Conservation (phyloP, 1,140 invertebrate genomes). For the Sinonovacula constricta region DNA sequence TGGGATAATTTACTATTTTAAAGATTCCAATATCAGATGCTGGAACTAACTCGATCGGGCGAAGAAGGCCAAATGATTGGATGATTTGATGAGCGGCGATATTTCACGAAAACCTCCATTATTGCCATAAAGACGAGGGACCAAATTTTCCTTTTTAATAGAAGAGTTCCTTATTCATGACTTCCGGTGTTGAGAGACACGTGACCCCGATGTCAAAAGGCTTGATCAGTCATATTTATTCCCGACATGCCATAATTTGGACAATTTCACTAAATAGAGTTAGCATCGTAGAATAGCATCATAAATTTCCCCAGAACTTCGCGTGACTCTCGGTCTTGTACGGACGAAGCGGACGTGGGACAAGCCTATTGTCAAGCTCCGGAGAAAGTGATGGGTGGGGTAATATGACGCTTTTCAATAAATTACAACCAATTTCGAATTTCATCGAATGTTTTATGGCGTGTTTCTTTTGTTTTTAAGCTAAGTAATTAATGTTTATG, state of each 20-base stretch:
- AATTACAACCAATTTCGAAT: background rate
- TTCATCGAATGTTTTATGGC: background rate
- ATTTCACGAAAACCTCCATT: conserved; percentile 52
- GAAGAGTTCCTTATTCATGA: conserved; percentile 52
- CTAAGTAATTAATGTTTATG: too few relatives aligned
- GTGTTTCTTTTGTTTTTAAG: background rate
- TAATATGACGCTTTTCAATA: background rate
- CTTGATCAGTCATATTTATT: conserved; percentile 37
- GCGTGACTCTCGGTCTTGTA: background rate
- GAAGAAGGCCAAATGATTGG: conserved; percentile 25
- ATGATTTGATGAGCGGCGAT: conserved; percentile 47
- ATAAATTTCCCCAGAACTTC: background rate
- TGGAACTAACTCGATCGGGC: conserved; percentile 42
- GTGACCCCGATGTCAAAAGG: conserved; percentile 39
- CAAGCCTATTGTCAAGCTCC: too few relatives aligned
- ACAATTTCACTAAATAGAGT: background rate
- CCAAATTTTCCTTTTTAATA: conserved; percentile 43
- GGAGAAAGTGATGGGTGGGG: background rate
- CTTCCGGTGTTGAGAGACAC: conserved; percentile 39
- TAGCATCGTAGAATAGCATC: background rate
- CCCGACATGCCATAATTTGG: conserved; percentile 28
- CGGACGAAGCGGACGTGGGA: too few relatives aligned
- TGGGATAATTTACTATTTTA: conserved; percentile 48
- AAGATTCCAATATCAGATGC: conserved; percentile 49
- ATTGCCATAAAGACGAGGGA: conserved; percentile 53